Percentiles rank a stretch among this genome's conserved stretches.
These are phyloP conservation scores for Eunapius fragilis DNA, from an alignment of 37 sponge, comb jelly and placozoan genomes.

Conservation along the genomic window DNA sequence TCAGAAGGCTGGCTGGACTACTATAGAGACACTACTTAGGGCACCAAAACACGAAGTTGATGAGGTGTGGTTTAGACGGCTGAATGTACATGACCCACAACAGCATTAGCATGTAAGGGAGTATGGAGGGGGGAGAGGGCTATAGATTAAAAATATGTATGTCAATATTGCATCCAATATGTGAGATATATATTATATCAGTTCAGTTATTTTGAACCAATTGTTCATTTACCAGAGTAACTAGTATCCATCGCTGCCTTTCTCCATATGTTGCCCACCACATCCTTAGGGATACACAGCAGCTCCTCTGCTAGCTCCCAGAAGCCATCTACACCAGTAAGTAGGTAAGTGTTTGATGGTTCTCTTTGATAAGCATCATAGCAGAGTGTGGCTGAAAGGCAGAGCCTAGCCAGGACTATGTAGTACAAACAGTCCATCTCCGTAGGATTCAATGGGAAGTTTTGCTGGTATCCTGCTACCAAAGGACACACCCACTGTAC, in stretches of 20 bases:
- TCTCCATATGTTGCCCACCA: constrained; percentile 1
- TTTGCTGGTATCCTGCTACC: not conserved
- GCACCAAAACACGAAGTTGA: not conserved
- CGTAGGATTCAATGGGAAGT: not conserved
- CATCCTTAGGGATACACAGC: constrained; percentile 1
- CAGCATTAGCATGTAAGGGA: not conserved
- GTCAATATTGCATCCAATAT: no score
- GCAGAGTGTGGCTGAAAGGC: not conserved
- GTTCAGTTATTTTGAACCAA: not conserved
- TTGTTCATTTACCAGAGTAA: not conserved
- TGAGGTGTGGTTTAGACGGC: not conserved
- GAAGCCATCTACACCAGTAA: not conserved
- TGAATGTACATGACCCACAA: not conserved
- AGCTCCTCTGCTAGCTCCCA: constrained; percentile 16
- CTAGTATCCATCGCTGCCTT: not conserved
- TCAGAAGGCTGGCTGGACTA: constrained; percentile 3
- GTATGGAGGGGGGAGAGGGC: not conserved
- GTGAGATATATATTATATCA: no score
- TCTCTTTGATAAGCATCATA: not conserved
- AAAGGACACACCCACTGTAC: not conserved
- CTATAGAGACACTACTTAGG: constrained; percentile 4
- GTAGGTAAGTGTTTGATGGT: not conserved
- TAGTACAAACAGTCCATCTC: constrained; percentile 1
- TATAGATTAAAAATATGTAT: no score
- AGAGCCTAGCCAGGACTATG: not conserved